Base-by-base conservation (phyloP, 2,797 vertebrate genomes). In the Hippoglossus hippoglossus region DNA sequence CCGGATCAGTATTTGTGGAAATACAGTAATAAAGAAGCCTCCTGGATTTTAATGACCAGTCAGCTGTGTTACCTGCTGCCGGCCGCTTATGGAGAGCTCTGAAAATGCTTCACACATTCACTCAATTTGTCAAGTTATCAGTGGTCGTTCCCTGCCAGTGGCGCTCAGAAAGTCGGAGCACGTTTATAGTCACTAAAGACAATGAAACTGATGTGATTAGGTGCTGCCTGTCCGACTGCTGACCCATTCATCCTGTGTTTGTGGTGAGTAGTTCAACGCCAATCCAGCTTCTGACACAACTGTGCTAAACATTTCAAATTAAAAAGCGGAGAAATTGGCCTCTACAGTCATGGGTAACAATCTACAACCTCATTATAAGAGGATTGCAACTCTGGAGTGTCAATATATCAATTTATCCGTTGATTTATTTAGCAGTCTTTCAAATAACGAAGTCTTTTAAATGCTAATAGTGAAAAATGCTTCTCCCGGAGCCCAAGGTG, bases 141-240 rank as follows among this genome's bases (percentile, higher is more conserved):
- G 52, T 50, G 19, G 26, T 46, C 41, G 51, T 74, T 76, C 49
- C 49, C 5, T 67, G 19, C 24, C 57, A 71, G 52, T 28, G 50
- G 57, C 39, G 55, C 63, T 79, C 21, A 49, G 67, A 77, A 58
- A 47, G 60, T 62, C 63, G 55, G 55, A 67, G 21, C 61, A 65
- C 58, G 70, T 55, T 55, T 47, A 26, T 52, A 69, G 46, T 50
- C 44, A 63, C 15, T 63, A 26, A 62, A 70, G 31, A 71, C 70
- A 70, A 73, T 63, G 51, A 47, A 77, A 71, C 12, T 74, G 52
- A 73, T 59, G 58, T 56, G 54, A 71, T 77, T 67, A 51, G 21
- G 24, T 74, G 57, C 55, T 53, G 46, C 67, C 28, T 58, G 74
- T 63, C 58, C 16, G 3, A 31, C 63, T 71, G 46, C 60, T 77